Evolutionary conservation across 2,888 invertebrate species (phyloP).

Genomic region (Tryphoninae sp.): DNA sequence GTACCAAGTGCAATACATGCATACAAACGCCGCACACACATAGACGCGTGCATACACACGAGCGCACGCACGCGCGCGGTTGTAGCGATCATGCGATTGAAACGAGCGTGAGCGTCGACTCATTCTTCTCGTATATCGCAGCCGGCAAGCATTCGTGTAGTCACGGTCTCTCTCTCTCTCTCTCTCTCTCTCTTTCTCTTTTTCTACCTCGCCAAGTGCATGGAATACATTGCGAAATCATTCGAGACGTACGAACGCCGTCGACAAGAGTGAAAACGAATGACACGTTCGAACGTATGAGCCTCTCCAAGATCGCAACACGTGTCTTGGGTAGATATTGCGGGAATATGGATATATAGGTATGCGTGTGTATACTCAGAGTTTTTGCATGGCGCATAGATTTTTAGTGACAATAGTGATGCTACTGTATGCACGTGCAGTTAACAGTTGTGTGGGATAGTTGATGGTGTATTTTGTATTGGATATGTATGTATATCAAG

Average conservation of each 20-base stretch:
- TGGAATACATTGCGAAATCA: slow-evolving; percentile 35
- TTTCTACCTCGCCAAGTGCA: not conserved
- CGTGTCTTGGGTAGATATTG: slow-evolving; percentile 19
- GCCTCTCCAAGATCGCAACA: slow-evolving; percentile 19
- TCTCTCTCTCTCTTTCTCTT: too few species aligned
- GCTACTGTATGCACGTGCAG: not conserved
- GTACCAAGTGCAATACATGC: not conserved
- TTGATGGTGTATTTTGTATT: not conserved
- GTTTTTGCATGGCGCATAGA: too few species aligned
- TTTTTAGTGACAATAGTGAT: not conserved
- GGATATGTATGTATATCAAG: not conserved
- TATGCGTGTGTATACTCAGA: slow-evolving; percentile 1
- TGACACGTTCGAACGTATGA: not conserved
- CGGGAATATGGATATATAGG: not conserved
- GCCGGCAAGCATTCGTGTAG: not conserved
- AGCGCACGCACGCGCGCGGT: not conserved
- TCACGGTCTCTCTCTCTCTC: not conserved
- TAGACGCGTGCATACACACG: not conserved
- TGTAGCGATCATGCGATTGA: not conserved
- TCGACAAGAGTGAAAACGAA: slow-evolving; percentile 33
- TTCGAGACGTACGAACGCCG: not conserved
- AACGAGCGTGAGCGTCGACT: slow-evolving; percentile 18
- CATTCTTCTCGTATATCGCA: not conserved
- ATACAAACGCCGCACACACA: not conserved
- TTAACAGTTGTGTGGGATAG: not conserved